Evolutionary conservation across 2,797 vertebrate genomes (phyloP).

Genomic region (Melanotaenia boesemani): DNA sequence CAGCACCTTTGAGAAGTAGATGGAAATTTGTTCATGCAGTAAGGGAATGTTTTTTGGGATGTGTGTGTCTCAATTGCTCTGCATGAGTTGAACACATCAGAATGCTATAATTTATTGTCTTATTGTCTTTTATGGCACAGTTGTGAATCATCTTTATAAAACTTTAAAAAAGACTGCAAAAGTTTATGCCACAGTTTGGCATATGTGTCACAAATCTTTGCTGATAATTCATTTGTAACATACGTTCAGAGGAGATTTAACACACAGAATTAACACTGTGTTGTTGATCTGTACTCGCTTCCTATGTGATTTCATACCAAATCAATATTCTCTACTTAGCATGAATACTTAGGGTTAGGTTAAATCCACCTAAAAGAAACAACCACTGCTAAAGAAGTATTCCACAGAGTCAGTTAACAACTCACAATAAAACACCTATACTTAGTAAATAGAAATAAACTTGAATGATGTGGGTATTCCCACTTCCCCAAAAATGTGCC

Average conservation of each 20-base stretch:
- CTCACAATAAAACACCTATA: not conserved
- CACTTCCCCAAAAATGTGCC: no score
- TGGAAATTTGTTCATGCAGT: slow-evolving; percentile 24
- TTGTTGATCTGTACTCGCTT: slow-evolving; percentile 1
- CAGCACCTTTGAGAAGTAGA: slow-evolving; percentile 48
- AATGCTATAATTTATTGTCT: slow-evolving; percentile 7
- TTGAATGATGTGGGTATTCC: no score
- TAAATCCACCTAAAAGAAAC: not conserved
- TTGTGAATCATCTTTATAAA: slow-evolving; percentile 12
- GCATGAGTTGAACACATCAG: not conserved
- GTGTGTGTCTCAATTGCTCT: slow-evolving; percentile 6
- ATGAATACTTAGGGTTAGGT: not conserved
- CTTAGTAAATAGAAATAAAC: not conserved
- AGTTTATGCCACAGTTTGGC: not conserved
- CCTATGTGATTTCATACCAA: slow-evolving; percentile 1
- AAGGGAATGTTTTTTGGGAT: slow-evolving; percentile 5
- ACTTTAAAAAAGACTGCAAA: not conserved
- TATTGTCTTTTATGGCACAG: slow-evolving; percentile 2
- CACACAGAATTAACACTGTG: slow-evolving; percentile 5
- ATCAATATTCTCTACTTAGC: not conserved
- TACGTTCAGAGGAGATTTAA: not conserved
- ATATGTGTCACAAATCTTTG: not conserved
- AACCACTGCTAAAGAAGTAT: not conserved
- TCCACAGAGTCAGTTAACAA: not conserved
- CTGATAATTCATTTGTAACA: slow-evolving; percentile 7